Base-by-base conservation (phyloP, 2,797 vertebrate species). In the Sylvia borin region DNA sequence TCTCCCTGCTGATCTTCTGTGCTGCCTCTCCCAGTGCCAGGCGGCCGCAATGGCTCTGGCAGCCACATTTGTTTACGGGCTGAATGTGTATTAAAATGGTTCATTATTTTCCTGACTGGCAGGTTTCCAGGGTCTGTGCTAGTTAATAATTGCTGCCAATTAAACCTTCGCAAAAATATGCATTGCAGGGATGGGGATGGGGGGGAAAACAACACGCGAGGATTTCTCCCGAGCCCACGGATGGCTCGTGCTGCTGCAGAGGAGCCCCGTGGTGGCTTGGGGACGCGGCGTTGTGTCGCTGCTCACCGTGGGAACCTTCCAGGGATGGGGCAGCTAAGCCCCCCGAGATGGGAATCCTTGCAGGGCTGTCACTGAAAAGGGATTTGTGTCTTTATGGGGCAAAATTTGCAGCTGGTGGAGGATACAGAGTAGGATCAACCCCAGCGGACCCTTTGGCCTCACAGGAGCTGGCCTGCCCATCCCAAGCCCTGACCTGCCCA, bases 141-240 rank as follows among this genome's bases (percentile, higher is more conserved):
- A 95, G 86, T 96, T 96, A 95, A 97, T 97, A 97, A 97, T 97
- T 96, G 96, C 95, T 96, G 94, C 88, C 96, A 97, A 97, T 96
- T 97, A 96, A 96, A 96, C 88, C 92, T 92, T 90, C 16, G 1
- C 95, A 91, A 96, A 96, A 95, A 96, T 97, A 95, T 87, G 93
- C 95, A 67, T 93, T 67, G 89, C 8, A 3, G 88, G 64, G 80
- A 90, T 0, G 4, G 85, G 36, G 48, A 38, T 29, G 26, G 50
- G 42, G 62, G n/a, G 40, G 3, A 57, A 60, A 53, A 19, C 61
- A 45, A 74, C 76, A 84, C 10, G 11, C 53, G 16, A 95, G 86
- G 86, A 64, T 95, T 82, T 95, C 90, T 95, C 17, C 1, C 26
- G 17, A 93, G 57, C 76, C 90, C 79, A 68, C 13, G 70, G 66